These are phyloP conservation scores for Dromaius novaehollandiae DNA, from an alignment of 2,113 vertebrate species.

Conservation along the genomic window DNA sequence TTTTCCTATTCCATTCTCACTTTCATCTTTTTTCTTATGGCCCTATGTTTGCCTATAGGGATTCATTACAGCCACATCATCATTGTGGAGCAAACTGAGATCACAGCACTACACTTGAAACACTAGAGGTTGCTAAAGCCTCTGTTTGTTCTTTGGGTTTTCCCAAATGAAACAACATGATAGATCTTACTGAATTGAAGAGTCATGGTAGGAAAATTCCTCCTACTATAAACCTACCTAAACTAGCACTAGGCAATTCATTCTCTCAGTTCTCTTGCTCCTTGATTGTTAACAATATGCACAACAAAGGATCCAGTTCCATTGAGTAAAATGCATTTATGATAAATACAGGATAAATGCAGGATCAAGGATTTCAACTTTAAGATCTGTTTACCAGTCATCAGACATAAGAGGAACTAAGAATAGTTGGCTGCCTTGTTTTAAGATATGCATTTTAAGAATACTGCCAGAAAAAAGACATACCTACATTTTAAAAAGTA, in stretches of 20 bases:
- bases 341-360: not conserved
- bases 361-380: not conserved
- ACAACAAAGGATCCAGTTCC: not conserved
- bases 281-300: not conserved
- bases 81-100: not conserved
- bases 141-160: not conserved
- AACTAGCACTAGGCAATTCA: not conserved
- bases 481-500: not conserved
- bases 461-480: not conserved
- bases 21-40: not conserved
- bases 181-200: not conserved
- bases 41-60: not conserved
- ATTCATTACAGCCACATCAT: not conserved
- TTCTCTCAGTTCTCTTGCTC: not conserved
- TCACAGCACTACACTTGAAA: not conserved
- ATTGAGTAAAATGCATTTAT: not conserved
- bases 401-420: not conserved
- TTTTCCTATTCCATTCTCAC: not conserved
- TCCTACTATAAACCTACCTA: not conserved
- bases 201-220: not conserved
- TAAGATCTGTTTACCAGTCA: not conserved
- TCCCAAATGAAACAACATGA: not conserved
- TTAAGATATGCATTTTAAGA: not conserved
- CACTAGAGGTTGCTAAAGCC: constrained; percentile 36
- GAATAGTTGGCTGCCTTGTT: not conserved